Evolutionary conservation across 2,113 vertebrate species (phyloP).

Genomic region (Pipa parva): DNA sequence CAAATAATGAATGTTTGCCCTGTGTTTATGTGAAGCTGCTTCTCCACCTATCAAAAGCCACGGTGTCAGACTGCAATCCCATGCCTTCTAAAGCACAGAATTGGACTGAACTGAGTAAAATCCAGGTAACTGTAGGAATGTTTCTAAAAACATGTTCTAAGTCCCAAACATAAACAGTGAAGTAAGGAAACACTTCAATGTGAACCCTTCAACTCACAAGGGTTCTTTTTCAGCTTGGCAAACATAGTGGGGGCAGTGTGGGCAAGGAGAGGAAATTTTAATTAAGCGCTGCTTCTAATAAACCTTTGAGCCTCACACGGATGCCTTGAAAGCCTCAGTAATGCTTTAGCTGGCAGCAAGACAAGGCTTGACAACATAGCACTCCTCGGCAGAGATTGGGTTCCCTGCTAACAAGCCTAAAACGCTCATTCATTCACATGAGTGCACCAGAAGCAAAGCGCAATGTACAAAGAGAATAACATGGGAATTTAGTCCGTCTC

Average conservation of each 20-base stretch:
- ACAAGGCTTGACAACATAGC: slow-evolving; percentile 19
- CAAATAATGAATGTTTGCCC: too few relatives aligned
- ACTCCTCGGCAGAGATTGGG: slow-evolving; percentile 47
- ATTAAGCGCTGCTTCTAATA: slow-evolving; percentile 53
- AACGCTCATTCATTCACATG: slow-evolving; percentile 46
- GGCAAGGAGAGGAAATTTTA: slow-evolving; percentile 46
- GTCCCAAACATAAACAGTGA: background rate
- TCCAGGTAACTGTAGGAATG: too few relatives aligned
- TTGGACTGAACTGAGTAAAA: too few relatives aligned
- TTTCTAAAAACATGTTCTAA: background rate
- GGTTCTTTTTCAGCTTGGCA: slow-evolving; percentile 32
- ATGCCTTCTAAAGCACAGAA: too few relatives aligned
- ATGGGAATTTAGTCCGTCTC: slow-evolving; percentile 58
- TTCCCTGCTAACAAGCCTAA: slow-evolving; percentile 50
- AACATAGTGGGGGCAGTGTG: slow-evolving; percentile 13
- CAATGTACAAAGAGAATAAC: slow-evolving; percentile 58
- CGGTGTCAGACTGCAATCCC: too few relatives aligned
- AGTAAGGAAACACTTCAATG: background rate
- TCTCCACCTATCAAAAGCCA: too few relatives aligned
- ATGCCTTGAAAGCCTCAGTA: slow-evolving; percentile 49
- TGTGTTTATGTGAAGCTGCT: too few relatives aligned
- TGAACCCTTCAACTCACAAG: slow-evolving; percentile 6
- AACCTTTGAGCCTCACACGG: slow-evolving; percentile 40
- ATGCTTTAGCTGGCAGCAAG: slow-evolving; percentile 28
- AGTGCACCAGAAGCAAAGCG: slow-evolving; percentile 44